Conservation (phyloP, 2,113 vertebrate genomes). For the Varanus komodoensis region DNA sequence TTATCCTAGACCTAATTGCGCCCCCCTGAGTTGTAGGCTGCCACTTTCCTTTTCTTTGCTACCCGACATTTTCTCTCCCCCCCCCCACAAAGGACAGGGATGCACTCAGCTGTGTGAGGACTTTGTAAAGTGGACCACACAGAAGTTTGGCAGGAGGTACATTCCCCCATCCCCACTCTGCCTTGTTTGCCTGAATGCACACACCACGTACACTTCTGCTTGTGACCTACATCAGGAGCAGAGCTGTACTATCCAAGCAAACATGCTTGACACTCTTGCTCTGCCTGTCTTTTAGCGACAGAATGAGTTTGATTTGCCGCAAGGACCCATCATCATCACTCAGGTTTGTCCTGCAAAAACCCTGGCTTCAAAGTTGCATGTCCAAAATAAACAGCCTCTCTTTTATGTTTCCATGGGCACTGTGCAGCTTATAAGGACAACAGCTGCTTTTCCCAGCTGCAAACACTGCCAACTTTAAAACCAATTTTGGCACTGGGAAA, state of each 20-base stretch:
- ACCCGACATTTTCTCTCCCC: not conserved
- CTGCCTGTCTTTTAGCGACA: conserved; percentile 24
- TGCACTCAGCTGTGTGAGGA: not conserved
- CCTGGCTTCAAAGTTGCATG: conserved; percentile 10
- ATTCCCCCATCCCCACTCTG: not conserved
- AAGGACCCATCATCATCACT: not conserved
- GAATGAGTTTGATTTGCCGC: conserved; percentile 22
- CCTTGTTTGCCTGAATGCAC: not conserved
- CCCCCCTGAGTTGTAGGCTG: not conserved
- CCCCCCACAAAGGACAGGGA: not conserved
- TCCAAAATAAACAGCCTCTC: conserved; percentile 21
- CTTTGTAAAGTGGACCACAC: not conserved
- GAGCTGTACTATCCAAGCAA: conserved; percentile 15
- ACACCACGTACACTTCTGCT: not conserved
- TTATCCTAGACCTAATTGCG: not conserved
- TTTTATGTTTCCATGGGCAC: not conserved
- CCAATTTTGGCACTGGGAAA: not conserved
- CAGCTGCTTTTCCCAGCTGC: not conserved
- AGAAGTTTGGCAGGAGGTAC: not conserved
- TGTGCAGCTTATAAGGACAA: conserved; percentile 1
- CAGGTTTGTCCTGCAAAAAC: not conserved
- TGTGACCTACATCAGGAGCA: conserved; percentile 20
- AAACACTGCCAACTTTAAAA: not conserved
- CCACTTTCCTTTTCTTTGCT: not conserved
- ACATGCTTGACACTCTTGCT: not conserved